Evolutionary conservation across 1,140 invertebrate species (phyloP), one percentile per base, ranked within the genome.

Genomic region (Danaus plexippus): DNA sequence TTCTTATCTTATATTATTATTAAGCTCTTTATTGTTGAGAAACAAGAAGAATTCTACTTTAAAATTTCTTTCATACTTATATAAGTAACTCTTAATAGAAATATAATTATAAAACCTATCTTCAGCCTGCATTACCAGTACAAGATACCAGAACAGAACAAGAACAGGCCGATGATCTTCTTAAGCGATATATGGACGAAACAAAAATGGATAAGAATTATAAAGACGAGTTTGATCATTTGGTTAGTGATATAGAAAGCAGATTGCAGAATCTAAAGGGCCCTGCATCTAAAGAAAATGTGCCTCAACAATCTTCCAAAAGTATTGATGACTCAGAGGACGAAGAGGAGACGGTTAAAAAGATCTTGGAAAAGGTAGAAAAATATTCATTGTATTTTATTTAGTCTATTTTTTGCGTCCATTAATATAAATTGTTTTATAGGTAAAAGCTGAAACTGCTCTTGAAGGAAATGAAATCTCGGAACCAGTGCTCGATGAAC

Each of bases 141-240:
- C 79, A 70, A 11, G 89, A 90, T 63, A 74, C 73, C 57, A 86
- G 88, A 71, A 89, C 86, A 54, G 90, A 91, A 64, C 87, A 91
- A 63, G 89, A 92, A 63, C 91, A 91, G 81, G 87, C 86, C 13
- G 87, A 91, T 69, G 89, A 91, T 66, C 69, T 92, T 11, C 57
- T 93, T 11, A 88, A 88, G 48, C 88, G 91, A 60, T 91, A 90
- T 63, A 63, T 89, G 57, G 87, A 86, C 13, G 89, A 92, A 77
- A 69, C 86, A 6, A 78, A 85, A 51, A 88, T 92, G 46, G 88
- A 90, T 61, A 61, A 55, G 7, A 75, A 78, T 47, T 86, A 86
- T 59, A 70, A 77, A 73, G 57, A 76, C 55, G 75, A 82, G 53
- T 83, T 87, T 61, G 69, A 85, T 49, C 58, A 68, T 0, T 62